Base-by-base conservation (phyloP, 2,797 vertebrate species). In the Anableps anableps region DNA sequence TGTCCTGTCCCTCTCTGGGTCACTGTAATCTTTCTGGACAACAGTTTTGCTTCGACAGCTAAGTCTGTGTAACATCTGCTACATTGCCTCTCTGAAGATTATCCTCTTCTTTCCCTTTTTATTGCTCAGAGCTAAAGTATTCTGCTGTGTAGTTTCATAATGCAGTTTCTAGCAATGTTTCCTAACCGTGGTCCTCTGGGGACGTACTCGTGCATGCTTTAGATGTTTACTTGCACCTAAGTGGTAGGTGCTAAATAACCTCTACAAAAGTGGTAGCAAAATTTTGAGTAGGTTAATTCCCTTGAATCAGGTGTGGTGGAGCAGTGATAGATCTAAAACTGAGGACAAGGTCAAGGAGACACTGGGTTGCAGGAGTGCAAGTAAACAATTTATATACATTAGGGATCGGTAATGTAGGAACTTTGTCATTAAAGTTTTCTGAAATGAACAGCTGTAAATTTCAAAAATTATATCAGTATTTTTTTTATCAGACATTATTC, bases 11-110 rank as follows among this genome's bases (percentile, higher is more conserved):
- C 62, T 77, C 31, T 75, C 43, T 36, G 48, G 55, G 31, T 41
- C n/a, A 62, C 8, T 72, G 16, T 66, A 34, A 29, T 51, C 19
- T 48, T n/a, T 82, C 72, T 16, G 9, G 47, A 23, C 2, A 19
- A 5, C 55, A 55, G 38, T 48, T 82, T 76, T 41, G 7, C 70
- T 51, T 62, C 26, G 53, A 76, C 17, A 73, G 41, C 17, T 72
- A 48, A 55, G 17, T 76, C 68, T 80, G 72, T 74, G 19, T 55
- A 79, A 78, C 53, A 62, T 83, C 36, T 83, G 73, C 41, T 3
- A 41, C 74, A 73, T 60, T 68, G 19, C 14, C 17, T 71, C 58
- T 68, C 64, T 43, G 17, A 72, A 71, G 76, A 80, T 77, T 71
- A 60, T 73, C 47, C 72, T 31, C 48, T 73, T 50, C 34, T 17